Evolutionary conservation across 2,113 vertebrate genomes (phyloP).

Genomic region (Lophius piscatorius): DNA sequence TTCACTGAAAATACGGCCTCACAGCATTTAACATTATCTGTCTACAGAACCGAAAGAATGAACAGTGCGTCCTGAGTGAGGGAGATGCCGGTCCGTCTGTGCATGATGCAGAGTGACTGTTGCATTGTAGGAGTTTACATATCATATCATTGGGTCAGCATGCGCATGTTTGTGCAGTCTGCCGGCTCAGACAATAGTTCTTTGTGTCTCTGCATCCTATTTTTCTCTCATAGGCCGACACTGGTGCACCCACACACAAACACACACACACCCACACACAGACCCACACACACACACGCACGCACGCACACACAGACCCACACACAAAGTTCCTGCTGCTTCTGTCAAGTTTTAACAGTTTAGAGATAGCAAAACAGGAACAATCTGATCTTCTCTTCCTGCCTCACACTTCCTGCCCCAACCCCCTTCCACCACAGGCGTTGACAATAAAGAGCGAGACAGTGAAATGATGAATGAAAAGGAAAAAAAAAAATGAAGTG

Average conservation of each 20-base stretch:
- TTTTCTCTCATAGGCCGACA: conserved; percentile 62
- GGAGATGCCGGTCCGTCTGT: conserved; percentile 23
- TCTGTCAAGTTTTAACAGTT: conserved; percentile 70
- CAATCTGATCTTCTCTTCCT: conserved; percentile 87
- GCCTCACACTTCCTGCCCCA: conserved; percentile 64
- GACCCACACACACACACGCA: conserved; percentile 10
- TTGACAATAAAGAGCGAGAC: conserved; percentile 11
- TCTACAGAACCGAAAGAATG: background rate
- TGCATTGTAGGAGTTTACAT: conserved; percentile 33
- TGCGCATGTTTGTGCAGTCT: conserved; percentile 59
- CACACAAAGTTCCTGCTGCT: conserved; percentile 56
- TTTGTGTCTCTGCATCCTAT: conserved; percentile 74
- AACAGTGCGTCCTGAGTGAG: background rate
- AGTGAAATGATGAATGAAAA: conserved; percentile 49
- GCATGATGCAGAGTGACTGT: background rate
- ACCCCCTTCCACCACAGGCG: background rate
- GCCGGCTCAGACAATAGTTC: conserved; percentile 65
- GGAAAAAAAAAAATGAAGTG: conserved; percentile 24
- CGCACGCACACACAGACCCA: conserved; percentile 21
- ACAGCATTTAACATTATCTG: background rate
- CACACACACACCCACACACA: conserved; percentile 18
- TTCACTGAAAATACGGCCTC: background rate
- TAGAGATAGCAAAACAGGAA: conserved; percentile 91
- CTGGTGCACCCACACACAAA: conserved; percentile 21
- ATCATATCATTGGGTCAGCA: conserved; percentile 51